Conservation (phyloP, 2,888 invertebrate species). For the Drosophila leonis region DNA sequence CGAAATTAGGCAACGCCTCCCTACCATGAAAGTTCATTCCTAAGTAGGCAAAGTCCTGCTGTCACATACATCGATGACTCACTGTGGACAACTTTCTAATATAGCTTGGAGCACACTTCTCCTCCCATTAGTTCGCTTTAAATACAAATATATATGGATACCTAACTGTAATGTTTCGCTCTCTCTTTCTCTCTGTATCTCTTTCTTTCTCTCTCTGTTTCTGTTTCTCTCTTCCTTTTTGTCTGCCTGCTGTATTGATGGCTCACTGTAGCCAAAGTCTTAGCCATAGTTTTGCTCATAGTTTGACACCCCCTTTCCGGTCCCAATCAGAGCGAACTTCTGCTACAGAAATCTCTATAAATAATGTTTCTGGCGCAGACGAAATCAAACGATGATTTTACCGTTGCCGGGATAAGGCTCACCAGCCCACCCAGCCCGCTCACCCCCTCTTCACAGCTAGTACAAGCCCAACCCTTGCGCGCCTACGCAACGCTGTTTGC, state of each 20-base stretch:
- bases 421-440: neutral
- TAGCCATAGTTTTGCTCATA: slow-evolving; percentile 41
- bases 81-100: neutral
- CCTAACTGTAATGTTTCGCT: neutral
- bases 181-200: neutral
- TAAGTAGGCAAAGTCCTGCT: neutral
- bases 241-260: neutral
- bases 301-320: slow-evolving; percentile 15
- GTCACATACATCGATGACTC: neutral
- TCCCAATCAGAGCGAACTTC: neutral
- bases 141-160: neutral
- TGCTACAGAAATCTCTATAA: slow-evolving; percentile 2
- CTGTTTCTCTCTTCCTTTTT: neutral
- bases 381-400: slow-evolving; percentile 46
- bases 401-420: neutral
- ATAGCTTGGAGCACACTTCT: neutral
- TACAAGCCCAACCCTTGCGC: slow-evolving; percentile 35
- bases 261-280: slow-evolving; percentile 3
- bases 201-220: neutral
- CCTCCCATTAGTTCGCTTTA: neutral
- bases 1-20: too few relatives aligned
- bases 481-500: slow-evolving; percentile 49
- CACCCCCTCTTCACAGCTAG: neutral
- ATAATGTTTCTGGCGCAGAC: slow-evolving; percentile 23
- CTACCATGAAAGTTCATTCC: neutral